Evolutionary conservation across 2,888 invertebrate species (phyloP).

Genomic region (Marronus borbonicus): DNA sequence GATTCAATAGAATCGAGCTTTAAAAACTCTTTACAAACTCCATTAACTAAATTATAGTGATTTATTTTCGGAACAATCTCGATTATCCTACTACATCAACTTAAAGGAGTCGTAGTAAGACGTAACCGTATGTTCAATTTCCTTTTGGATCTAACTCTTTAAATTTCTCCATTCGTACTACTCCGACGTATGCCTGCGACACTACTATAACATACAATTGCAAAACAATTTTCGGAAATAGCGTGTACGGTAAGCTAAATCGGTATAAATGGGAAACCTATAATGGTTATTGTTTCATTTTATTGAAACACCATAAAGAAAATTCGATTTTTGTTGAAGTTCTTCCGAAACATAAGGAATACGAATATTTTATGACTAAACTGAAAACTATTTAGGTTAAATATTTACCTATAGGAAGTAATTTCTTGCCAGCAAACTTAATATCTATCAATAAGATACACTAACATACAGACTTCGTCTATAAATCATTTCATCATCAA

Average conservation of each 20-base stretch:
- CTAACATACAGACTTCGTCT: too few relatives aligned
- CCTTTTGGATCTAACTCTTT: conserved; percentile 22
- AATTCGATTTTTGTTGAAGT: neutral
- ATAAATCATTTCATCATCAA: too few relatives aligned
- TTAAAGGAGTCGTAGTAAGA: conserved; percentile 5
- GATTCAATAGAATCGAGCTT: neutral
- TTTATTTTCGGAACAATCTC: conserved; percentile 7
- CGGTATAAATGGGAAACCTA: conserved; percentile 36
- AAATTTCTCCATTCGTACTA: conserved; percentile 3
- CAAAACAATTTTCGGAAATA: conserved; percentile 43
- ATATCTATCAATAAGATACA: too few relatives aligned
- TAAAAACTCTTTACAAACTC: neutral
- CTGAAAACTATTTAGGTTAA: too few relatives aligned
- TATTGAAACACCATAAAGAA: conserved; percentile 33
- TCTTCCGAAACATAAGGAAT: neutral
- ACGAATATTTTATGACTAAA: neutral
- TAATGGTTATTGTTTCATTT: conserved; percentile 38
- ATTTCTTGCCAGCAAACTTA: too few relatives aligned
- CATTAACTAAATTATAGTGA: conserved; percentile 16
- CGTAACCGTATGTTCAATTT: conserved; percentile 4
- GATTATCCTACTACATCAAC: neutral
- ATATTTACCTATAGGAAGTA: too few relatives aligned
- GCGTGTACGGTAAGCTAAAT: conserved; percentile 24
- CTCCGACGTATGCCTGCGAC: neutral
- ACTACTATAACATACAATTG: conserved; percentile 37